Percentiles rank a stretch among this genome's conserved stretches.
Evolutionary conservation across 2,797 vertebrate species (phyloP).

Genomic region (Danio aesculapii): DNA sequence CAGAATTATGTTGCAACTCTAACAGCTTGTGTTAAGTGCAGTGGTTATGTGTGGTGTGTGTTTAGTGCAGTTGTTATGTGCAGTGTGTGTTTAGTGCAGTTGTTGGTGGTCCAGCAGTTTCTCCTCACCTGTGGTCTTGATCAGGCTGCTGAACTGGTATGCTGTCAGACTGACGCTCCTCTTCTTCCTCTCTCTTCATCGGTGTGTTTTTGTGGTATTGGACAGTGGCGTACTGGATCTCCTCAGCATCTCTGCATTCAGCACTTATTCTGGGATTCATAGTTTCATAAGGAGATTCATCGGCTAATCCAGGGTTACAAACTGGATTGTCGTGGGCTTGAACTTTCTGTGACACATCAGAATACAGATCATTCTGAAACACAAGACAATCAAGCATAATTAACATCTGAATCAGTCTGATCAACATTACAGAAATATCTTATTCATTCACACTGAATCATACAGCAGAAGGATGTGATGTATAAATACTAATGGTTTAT

Average conservation of each 20-base stretch:
- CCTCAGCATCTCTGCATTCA: neutral
- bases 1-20: no score
- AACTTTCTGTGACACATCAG: neutral
- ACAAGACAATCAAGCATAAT: neutral
- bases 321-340: neutral
- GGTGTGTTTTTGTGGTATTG: neutral
- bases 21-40: no score
- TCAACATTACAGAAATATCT: no score
- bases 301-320: neutral
- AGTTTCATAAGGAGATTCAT: neutral
- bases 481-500: no score
- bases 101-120: no score
- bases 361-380: slow-evolving; percentile 5
- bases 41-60: no score
- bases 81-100: no score
- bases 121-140: neutral
- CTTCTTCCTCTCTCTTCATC: neutral
- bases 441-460: no score
- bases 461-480: no score
- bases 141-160: neutral
- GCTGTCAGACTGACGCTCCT: neutral
- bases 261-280: neutral
- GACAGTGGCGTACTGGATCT: neutral
- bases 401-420: no score
- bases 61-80: no score